Evolutionary conservation across 1,140 invertebrate species (phyloP).

Genomic region (Anthonomus grandis): DNA sequence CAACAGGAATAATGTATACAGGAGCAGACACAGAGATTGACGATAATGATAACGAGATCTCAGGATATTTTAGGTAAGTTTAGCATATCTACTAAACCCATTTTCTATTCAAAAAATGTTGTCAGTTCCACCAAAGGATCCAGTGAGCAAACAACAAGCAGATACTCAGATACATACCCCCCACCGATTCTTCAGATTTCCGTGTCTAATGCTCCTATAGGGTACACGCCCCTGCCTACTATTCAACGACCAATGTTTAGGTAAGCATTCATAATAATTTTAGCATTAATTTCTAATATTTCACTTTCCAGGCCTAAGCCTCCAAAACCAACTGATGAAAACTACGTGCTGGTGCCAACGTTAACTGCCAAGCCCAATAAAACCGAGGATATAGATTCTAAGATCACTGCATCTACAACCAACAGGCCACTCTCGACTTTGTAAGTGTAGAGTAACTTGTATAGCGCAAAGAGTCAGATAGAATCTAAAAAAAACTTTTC

Average conservation of each 20-base stretch:
- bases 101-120: constrained; percentile 37
- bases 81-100: constrained; percentile 28
- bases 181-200: constrained; percentile 40
- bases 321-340: constrained; percentile 39
- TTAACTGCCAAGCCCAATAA: constrained; percentile 48
- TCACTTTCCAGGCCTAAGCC: constrained; percentile 38
- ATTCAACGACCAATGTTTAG: constrained; percentile 38
- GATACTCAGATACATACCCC: constrained; percentile 26
- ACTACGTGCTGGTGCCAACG: constrained; percentile 54
- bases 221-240: constrained; percentile 34
- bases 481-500: neutral
- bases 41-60: constrained; percentile 61
- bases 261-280: constrained; percentile 9
- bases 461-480: too few species aligned
- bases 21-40: constrained; percentile 63
- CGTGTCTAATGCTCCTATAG: constrained; percentile 40
- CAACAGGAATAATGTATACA: constrained; percentile 54
- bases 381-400: constrained; percentile 48
- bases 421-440: constrained; percentile 40
- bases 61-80: constrained; percentile 55
- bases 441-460: too few species aligned
- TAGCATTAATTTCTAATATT: neutral
- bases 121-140: constrained; percentile 32
- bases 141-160: constrained; percentile 36
- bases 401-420: constrained; percentile 48